These are phyloP conservation scores for Troides helena DNA, from an alignment of 2,888 invertebrate species.

Conservation along the genomic window DNA sequence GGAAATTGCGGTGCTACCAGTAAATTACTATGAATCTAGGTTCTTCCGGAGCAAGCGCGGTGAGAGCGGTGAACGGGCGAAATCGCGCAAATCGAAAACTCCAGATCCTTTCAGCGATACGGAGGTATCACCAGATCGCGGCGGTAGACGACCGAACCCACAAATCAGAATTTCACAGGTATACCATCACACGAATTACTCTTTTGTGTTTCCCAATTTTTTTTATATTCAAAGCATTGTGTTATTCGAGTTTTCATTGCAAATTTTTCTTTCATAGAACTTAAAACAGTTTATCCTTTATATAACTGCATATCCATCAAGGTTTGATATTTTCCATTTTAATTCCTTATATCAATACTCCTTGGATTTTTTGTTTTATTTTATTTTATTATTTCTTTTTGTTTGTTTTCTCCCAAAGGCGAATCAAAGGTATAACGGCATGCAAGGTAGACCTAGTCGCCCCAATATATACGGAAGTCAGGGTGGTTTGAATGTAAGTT, in stretches of 20 bases:
- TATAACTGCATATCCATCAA: background rate
- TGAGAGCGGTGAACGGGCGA: slow-evolving; percentile 84
- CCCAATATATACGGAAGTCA: slow-evolving; percentile 68
- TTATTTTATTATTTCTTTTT: slow-evolving; percentile 32
- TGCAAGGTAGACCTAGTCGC: slow-evolving; percentile 59
- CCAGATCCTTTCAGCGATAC: slow-evolving; percentile 82
- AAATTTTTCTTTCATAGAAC: background rate
- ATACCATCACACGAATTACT: slow-evolving; percentile 30
- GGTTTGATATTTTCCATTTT: background rate
- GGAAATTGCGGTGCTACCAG: background rate
- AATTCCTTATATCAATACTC: background rate
- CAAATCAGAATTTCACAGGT: slow-evolving; percentile 79
- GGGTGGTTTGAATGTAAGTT: slow-evolving; percentile 67
- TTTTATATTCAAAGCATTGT: background rate
- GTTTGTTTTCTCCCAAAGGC: slow-evolving; percentile 53
- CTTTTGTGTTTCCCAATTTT: slow-evolving; percentile 36
- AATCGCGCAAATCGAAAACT: slow-evolving; percentile 84
- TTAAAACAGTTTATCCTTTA: background rate
- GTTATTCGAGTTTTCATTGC: background rate
- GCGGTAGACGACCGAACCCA: slow-evolving; percentile 61
- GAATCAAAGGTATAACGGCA: slow-evolving; percentile 68
- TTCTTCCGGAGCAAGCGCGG: slow-evolving; percentile 92
- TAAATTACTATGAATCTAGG: slow-evolving; percentile 61
- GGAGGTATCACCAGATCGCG: slow-evolving; percentile 69
- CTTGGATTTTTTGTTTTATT: slow-evolving; percentile 30